Base-by-base conservation (phyloP, 1,140 invertebrate species). In the Mya arenaria region DNA sequence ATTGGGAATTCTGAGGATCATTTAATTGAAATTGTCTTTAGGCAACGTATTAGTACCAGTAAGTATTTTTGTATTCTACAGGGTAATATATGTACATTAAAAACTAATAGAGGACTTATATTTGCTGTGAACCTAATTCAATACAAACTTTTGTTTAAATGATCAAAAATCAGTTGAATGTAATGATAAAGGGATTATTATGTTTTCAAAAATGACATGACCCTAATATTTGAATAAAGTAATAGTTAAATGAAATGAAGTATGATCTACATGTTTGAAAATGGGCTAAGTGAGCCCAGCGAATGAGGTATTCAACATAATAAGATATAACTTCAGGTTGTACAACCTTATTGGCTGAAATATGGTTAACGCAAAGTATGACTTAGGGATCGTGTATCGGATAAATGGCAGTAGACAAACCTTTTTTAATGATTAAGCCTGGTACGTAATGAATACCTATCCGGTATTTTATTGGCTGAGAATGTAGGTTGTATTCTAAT, bases 1-100 rank as follows among this genome's bases (percentile, higher is more conserved):
- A 69, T 69, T 6, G 65, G 48, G 30, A 69, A 25, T 6, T 28
- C 37, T 4, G 65, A 69, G 37, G 65, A 69, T 34, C 17, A 44
- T 44, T 69, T 69, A 8, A 32, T 69, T 44, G 32, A 25, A 23
- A 30, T 44, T 30, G 25, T 17, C 2, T 44, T 37, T 44, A 5
- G 1, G 13, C 36, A 41, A 15, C 10, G 23, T 19, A 44, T 69
- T 23, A 63, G 19, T 23, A 3, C 25, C 15, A 15, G 10, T 60
- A 25, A 13, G 10, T 10, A 13, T 60, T 28, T 13, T 19, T 17
- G 28, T 13, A 19, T 48, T 48, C 44, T 48, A 13, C 10, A 48
- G n/a, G 10, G n/a, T 48, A 48, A 48, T n/a, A 48, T 48, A 13
- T 13, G 10, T 13, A 48, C 44, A 13, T n/a, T 10, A 13, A 13